Evolutionary conservation across 2,888 invertebrate genomes (phyloP).

Genomic region (Lochmaea crataegi): DNA sequence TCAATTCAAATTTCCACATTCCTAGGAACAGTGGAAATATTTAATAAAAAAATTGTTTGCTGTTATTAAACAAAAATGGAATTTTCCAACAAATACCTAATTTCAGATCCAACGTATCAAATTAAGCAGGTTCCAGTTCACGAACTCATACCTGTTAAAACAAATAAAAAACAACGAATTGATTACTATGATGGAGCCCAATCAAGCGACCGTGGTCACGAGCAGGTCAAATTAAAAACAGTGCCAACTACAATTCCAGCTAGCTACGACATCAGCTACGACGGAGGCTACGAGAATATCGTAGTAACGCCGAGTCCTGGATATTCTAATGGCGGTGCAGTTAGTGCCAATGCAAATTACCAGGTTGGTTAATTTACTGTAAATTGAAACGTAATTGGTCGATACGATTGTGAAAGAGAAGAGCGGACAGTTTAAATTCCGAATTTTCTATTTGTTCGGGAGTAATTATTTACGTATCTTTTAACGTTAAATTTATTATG

Average conservation of each 20-base stretch:
- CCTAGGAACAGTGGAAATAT: too few species aligned
- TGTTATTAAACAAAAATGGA: too few species aligned
- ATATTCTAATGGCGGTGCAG: constrained; percentile 28
- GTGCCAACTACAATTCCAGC: constrained; percentile 30
- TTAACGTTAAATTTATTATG: background rate
- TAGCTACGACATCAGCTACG: constrained; percentile 20
- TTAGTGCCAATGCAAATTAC: constrained; percentile 42
- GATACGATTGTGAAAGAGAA: constrained; percentile 23
- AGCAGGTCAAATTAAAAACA: constrained; percentile 34
- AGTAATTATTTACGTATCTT: background rate
- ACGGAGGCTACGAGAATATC: constrained; percentile 21
- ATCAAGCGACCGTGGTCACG: constrained; percentile 25
- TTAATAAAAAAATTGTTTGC: too few species aligned
- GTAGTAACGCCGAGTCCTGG: constrained; percentile 34
- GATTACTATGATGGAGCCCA: constrained; percentile 42
- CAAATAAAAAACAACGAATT: constrained; percentile 26
- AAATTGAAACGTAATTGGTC: constrained; percentile 31
- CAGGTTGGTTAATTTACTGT: constrained; percentile 40
- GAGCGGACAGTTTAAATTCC: constrained; percentile 5
- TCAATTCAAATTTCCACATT: too few species aligned
- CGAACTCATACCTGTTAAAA: constrained; percentile 35
- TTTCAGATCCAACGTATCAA: constrained; percentile 37
- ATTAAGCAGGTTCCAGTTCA: constrained; percentile 42
- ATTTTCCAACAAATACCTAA: background rate
- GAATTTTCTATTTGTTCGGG: constrained; percentile 12